Evolutionary conservation across 2,797 vertebrate genomes (phyloP).

Genomic region (Sebastes diaconus): DNA sequence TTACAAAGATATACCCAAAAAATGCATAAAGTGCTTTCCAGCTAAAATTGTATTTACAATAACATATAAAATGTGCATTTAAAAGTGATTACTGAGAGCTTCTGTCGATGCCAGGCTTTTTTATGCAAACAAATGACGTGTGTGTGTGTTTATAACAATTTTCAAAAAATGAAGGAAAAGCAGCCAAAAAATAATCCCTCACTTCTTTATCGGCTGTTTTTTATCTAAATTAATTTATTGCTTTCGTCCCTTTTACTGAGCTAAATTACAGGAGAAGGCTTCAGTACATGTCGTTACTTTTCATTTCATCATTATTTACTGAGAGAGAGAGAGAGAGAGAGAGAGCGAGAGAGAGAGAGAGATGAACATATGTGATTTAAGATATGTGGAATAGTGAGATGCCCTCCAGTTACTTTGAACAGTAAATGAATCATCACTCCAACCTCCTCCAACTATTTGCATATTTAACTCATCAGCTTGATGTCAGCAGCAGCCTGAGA

Average conservation of each 20-base stretch:
- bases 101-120: background rate
- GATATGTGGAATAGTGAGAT: slow-evolving; percentile 64
- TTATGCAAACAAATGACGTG: background rate
- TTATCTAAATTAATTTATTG: background rate
- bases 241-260: background rate
- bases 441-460: background rate
- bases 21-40: background rate
- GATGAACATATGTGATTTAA: background rate
- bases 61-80: background rate
- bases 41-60: background rate
- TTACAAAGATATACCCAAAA: background rate
- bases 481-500: background rate
- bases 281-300: background rate
- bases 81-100: background rate
- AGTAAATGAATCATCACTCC: slow-evolving; percentile 1
- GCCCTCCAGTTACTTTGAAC: background rate
- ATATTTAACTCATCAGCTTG: background rate
- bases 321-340: background rate
- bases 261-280: background rate
- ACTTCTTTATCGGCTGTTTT: background rate
- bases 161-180: background rate
- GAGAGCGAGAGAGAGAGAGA: background rate
- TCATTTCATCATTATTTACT: background rate
- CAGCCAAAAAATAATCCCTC: background rate
- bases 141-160: background rate